Conservation (phyloP, 2,113 vertebrate genomes). For the Cephalopholis sonnerati region DNA sequence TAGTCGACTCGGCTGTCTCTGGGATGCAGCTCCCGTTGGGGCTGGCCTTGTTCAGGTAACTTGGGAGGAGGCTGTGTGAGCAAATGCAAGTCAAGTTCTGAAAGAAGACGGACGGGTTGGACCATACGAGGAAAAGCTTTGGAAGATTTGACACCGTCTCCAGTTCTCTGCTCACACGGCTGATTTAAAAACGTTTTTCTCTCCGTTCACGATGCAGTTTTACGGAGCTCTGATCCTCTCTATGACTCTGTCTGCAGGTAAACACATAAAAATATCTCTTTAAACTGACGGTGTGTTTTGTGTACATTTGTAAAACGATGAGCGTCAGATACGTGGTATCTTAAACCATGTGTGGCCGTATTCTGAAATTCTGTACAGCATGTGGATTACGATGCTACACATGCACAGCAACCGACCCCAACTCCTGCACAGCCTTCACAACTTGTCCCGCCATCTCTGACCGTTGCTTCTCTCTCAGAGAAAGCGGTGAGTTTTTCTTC, state of each 20-base stretch:
- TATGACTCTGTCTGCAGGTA: conserved; percentile 10
- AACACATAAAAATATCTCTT: too few species aligned
- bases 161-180: background rate
- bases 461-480: conserved; percentile 57
- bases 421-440: conserved; percentile 60
- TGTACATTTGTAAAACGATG: too few species aligned
- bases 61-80: too few species aligned
- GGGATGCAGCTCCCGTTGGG: too few species aligned
- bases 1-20: too few species aligned
- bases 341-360: background rate
- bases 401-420: conserved; percentile 20
- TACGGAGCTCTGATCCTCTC: background rate
- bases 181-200: background rate
- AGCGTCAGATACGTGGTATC: too few species aligned
- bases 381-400: conserved; percentile 70
- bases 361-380: conserved; percentile 49
- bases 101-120: too few species aligned
- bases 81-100: too few species aligned
- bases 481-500: conserved; percentile 29
- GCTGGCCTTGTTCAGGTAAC: too few species aligned
- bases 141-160: background rate
- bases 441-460: conserved; percentile 49
- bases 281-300: too few species aligned
- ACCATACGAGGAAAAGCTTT: background rate
- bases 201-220: background rate